Percentiles rank a stretch among this genome's conserved stretches.
Conservation (phyloP, 2,113 vertebrate genomes). For the Pollachius pollachius region DNA sequence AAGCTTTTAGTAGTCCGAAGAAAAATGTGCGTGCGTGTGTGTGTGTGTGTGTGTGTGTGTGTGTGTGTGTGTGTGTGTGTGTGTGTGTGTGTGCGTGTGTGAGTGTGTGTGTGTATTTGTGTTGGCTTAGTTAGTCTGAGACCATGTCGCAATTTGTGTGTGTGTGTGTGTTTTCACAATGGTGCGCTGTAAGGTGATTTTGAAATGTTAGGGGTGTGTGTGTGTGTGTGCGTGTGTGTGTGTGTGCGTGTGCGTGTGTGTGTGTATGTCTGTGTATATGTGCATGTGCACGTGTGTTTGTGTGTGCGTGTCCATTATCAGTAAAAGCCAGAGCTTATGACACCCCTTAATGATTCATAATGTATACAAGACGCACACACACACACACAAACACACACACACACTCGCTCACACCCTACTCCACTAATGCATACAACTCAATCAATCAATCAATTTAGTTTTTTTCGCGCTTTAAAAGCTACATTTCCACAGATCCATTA, state of each 20-base stretch:
- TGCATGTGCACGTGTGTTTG: not conserved
- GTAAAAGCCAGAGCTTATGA: conserved; percentile 50
- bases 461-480: conserved; percentile 56
- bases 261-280: conserved; percentile 4
- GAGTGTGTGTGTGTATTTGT: not conserved
- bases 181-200: no score
- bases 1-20: conserved; percentile 5
- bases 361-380: conserved; percentile 25
- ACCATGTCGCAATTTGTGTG: not conserved
- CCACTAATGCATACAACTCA: conserved; percentile 59
- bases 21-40: not conserved
- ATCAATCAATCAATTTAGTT: conserved; percentile 57
- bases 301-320: conserved; percentile 45
- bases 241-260: not conserved
- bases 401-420: conserved; percentile 6
- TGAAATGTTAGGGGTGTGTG: no score
- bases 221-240: not conserved
- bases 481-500: conserved; percentile 63
- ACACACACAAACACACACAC: conserved; percentile 8
- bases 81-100: not conserved
- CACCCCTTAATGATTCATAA: conserved; percentile 50
- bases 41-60: conserved; percentile 3
- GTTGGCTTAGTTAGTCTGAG: no score
- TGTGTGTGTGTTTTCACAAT: not conserved
- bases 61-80: not conserved